Percentiles rank a stretch among this genome's conserved stretches.
Conservation (phyloP, 2,888 invertebrate species). For the Drosophila pseudotalamancana region DNA sequence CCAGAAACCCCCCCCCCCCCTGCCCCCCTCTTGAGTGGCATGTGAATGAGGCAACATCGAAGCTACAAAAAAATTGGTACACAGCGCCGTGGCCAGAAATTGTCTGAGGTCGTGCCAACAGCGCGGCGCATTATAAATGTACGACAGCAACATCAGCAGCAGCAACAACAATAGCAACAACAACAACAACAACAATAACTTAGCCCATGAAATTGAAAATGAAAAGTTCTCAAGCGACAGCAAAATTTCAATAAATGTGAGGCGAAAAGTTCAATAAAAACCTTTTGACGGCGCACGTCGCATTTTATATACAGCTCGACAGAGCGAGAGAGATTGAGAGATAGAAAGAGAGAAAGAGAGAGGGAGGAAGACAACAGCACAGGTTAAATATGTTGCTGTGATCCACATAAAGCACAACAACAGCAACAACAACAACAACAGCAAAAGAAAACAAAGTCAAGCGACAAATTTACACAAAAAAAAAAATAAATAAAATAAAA, state of each 20-base stretch:
- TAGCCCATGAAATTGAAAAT: conserved; percentile 60
- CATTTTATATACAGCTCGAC: conserved; percentile 13
- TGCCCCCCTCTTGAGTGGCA: conserved; percentile 63
- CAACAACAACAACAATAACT: conserved; percentile 24
- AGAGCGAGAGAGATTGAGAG: neutral
- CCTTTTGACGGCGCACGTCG: conserved; percentile 67
- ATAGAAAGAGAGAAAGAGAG: neutral
- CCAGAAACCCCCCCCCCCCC: neutral
- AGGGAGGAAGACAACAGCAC: neutral
- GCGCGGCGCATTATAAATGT: conserved; percentile 67
- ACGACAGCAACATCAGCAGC: conserved; percentile 27
- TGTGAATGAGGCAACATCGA: conserved; percentile 69
- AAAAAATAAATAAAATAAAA: conserved; percentile 15
- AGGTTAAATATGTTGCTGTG: conserved; percentile 37
- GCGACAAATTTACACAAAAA: conserved; percentile 35
- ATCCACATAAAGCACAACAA: conserved; percentile 49
- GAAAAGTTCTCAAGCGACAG: conserved; percentile 70
- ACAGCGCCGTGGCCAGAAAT: conserved; percentile 59
- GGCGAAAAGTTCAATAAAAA: conserved; percentile 19
- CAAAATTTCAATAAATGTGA: conserved; percentile 43
- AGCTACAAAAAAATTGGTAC: conserved; percentile 54
- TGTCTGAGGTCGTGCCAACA: conserved; percentile 76
- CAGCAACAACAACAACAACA: conserved; percentile 20
- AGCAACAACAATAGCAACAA: conserved; percentile 23
- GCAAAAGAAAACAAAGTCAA: conserved; percentile 15